A percentile compares a stretch with the other conserved stretches of the same genome.
Evolutionary conservation across 1,140 invertebrate genomes (phyloP).

Genomic region (Trichogramma pretiosum): DNA sequence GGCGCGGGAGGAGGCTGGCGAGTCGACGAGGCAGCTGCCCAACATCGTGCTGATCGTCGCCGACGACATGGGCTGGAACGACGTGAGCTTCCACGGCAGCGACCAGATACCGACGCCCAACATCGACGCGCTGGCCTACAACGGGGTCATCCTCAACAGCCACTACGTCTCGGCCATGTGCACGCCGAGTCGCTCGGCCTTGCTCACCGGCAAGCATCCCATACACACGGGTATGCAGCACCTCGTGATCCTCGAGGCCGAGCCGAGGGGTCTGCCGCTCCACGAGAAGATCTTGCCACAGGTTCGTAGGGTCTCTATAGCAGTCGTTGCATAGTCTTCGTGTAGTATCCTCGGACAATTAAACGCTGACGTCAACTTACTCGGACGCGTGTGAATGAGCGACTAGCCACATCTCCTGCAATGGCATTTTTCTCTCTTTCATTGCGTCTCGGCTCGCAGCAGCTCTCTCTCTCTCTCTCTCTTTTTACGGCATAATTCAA

Average conservation of each 20-base stretch:
- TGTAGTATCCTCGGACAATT: no score
- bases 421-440: no score
- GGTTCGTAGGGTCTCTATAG: no score
- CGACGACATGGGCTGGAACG: conserved; percentile 72
- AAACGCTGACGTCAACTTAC: no score
- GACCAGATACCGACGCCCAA: conserved; percentile 78
- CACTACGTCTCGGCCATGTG: conserved; percentile 71
- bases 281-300: conserved; percentile 65
- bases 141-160: conserved; percentile 65
- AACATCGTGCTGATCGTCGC: conserved; percentile 53
- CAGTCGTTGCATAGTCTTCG: no score
- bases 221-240: conserved; percentile 74
- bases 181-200: conserved; percentile 66
- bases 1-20: conserved; percentile 52
- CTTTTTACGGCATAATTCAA: no score
- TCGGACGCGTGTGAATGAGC: no score
- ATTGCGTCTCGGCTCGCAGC: no score
- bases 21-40: conserved; percentile 49
- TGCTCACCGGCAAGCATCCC: conserved; percentile 76
- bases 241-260: conserved; percentile 60
- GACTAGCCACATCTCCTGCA: no score
- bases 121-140: conserved; percentile 71
- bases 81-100: conserved; percentile 82
- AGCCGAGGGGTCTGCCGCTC: conserved; percentile 65
- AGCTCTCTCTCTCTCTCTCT: no score